Evolutionary conservation across 53 echinoderm and acorn worm genomes (phyloP).

Genomic region (Mesocentrotus franciscanus): DNA sequence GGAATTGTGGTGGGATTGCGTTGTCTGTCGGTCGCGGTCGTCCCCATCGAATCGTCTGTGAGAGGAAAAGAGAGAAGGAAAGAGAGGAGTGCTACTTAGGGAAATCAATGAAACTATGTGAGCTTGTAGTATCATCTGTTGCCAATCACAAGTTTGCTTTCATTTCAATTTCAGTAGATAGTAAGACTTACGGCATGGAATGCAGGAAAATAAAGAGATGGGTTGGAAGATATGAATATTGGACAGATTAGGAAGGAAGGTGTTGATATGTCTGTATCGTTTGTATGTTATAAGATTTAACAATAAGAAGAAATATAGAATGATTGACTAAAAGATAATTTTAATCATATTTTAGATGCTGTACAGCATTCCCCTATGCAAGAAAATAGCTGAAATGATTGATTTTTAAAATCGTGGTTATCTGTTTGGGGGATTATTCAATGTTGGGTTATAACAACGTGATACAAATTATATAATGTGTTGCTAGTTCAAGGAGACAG

Average conservation of each 20-base stretch:
- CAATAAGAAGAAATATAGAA: no score
- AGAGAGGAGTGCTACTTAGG: conserved; percentile 36
- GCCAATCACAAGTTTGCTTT: conserved; percentile 47
- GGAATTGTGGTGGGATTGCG: conserved; percentile 42
- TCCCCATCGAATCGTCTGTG: not conserved
- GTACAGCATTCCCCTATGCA: no score
- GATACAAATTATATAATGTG: no score
- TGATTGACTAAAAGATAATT: no score
- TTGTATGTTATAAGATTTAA: not conserved
- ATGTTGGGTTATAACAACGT: no score
- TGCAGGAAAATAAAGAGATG: not conserved
- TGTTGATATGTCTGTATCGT: not conserved
- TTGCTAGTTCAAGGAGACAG: no score
- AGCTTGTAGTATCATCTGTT: conserved; percentile 43
- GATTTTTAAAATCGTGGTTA: no score
- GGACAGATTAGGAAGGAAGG: not conserved
- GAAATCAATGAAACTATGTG: conserved; percentile 40
- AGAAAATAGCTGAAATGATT: no score
- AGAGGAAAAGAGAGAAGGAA: not conserved
- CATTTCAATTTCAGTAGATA: conserved; percentile 50
- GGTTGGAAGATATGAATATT: conserved; percentile 10
- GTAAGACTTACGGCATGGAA: not conserved
- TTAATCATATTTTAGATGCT: no score
- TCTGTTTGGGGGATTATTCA: no score
- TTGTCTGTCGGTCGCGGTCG: conserved; percentile 14